A percentile compares a stretch with the other conserved stretches of the same genome.
These are phyloP conservation scores for Leptura quadrifasciata DNA, from an alignment of 2,888 invertebrate genomes.

Conservation along the genomic window DNA sequence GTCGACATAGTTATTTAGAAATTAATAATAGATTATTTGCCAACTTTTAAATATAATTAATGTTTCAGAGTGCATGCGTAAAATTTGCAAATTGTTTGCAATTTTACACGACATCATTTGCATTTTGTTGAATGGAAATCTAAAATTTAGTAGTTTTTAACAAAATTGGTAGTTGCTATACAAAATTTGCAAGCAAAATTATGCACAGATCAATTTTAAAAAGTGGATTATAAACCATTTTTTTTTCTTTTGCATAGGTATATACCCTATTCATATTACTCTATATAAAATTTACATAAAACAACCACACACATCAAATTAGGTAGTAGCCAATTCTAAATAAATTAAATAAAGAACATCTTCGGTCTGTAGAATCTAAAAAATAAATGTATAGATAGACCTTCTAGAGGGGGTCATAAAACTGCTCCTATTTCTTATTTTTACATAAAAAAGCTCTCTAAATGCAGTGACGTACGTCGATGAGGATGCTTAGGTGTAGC, in stretches of 20 bases:
- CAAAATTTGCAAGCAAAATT: conserved; percentile 68
- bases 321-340: conserved; percentile 28
- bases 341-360: conserved; percentile 32
- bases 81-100: conserved; percentile 69
- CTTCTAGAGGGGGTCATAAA: conserved; percentile 9
- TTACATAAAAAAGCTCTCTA: not conserved
- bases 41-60: conserved; percentile 68
- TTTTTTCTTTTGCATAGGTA: conserved; percentile 47
- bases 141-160: conserved; percentile 66
- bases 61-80: conserved; percentile 66
- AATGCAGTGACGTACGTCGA: not conserved
- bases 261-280: conserved; percentile 37
- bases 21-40: conserved; percentile 70
- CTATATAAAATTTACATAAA: conserved; percentile 45
- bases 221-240: conserved; percentile 57
- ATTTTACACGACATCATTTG: conserved; percentile 69
- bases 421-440: not conserved
- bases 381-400: conserved; percentile 16
- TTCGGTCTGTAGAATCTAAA: conserved; percentile 15
- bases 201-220: conserved; percentile 59
- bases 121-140: conserved; percentile 68
- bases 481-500: not conserved
- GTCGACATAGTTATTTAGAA: conserved; percentile 66
- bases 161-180: conserved; percentile 62
- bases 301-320: conserved; percentile 38